These are phyloP conservation scores for Pteronotus mesoamericanus DNA, from an alignment of 2,797 vertebrate genomes.

Conservation along the genomic window DNA sequence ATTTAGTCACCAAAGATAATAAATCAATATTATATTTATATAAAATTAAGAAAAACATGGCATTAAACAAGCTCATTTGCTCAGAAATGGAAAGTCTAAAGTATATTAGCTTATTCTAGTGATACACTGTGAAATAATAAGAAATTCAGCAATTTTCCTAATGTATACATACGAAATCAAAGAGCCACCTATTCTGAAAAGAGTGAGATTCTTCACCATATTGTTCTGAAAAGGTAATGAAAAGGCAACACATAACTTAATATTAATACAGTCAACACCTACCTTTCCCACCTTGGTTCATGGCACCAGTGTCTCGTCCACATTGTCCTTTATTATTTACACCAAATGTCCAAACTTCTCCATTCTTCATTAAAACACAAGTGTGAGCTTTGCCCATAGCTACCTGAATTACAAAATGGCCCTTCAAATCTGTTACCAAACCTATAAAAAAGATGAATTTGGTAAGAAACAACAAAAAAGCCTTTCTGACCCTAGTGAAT, in stretches of 20 bases:
- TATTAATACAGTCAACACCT: conserved; percentile 35
- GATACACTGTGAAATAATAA: neutral
- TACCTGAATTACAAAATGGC: conserved; percentile 97
- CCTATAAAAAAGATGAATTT: conserved; percentile 81
- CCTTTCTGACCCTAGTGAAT: neutral
- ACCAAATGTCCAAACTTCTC: conserved; percentile 98
- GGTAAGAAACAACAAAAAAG: conserved; percentile 32
- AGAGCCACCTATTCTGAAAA: neutral
- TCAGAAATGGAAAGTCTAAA: conserved; percentile 14
- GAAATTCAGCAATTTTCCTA: conserved; percentile 18
- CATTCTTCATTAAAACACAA: conserved; percentile 96
- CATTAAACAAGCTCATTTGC: neutral
- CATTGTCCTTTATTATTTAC: conserved; percentile 99
- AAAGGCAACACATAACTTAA: conserved; percentile 14
- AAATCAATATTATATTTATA: neutral
- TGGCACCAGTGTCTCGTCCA: conserved; percentile 96
- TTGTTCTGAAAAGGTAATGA: neutral
- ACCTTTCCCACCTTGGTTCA: conserved; percentile 98
- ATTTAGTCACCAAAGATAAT: conserved; percentile 7
- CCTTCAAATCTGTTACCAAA: conserved; percentile 97
- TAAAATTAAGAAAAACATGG: neutral
- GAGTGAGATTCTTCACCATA: neutral
- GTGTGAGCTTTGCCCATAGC: conserved; percentile 99
- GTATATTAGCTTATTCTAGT: neutral
- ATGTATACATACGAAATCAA: conserved; percentile 5